A percentile compares a stretch with the other conserved stretches of the same genome.
Evolutionary conservation across 2,888 invertebrate species (phyloP).

Genomic region (Polyommatus icarus): DNA sequence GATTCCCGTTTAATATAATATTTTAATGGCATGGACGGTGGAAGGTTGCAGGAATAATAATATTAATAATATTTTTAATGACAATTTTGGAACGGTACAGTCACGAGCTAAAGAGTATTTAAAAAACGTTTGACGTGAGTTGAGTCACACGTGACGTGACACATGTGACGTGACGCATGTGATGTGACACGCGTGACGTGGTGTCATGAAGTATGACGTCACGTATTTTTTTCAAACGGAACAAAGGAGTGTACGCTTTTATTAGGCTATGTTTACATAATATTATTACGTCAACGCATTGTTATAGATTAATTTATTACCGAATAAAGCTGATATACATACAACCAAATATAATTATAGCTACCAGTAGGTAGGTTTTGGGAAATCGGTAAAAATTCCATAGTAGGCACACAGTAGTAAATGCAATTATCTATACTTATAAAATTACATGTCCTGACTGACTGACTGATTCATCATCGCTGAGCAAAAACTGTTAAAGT

Average conservation of each 20-base stretch:
- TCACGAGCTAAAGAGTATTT: neutral
- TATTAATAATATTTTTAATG: neutral
- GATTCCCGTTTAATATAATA: conserved; percentile 24
- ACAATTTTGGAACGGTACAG: neutral
- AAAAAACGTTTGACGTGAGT: neutral
- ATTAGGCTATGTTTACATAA: too few species aligned
- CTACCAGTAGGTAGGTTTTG: neutral
- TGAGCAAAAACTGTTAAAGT: too few species aligned
- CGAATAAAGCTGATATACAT: too few species aligned
- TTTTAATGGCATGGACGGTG: conserved; percentile 15
- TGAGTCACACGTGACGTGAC: neutral
- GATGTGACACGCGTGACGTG: neutral
- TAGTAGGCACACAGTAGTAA: too few species aligned
- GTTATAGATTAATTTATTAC: too few species aligned
- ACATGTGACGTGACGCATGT: neutral
- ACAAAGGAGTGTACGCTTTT: neutral
- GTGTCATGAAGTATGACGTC: neutral
- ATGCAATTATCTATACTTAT: too few species aligned
- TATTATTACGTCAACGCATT: too few species aligned
- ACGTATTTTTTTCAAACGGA: neutral
- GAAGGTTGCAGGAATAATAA: neutral
- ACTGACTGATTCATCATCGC: too few species aligned
- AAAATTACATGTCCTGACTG: too few species aligned
- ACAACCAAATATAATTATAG: too few species aligned
- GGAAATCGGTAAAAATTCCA: neutral